These are phyloP conservation scores for Bufo gargarizans DNA, from an alignment of 2,113 vertebrate genomes.

Conservation along the genomic window DNA sequence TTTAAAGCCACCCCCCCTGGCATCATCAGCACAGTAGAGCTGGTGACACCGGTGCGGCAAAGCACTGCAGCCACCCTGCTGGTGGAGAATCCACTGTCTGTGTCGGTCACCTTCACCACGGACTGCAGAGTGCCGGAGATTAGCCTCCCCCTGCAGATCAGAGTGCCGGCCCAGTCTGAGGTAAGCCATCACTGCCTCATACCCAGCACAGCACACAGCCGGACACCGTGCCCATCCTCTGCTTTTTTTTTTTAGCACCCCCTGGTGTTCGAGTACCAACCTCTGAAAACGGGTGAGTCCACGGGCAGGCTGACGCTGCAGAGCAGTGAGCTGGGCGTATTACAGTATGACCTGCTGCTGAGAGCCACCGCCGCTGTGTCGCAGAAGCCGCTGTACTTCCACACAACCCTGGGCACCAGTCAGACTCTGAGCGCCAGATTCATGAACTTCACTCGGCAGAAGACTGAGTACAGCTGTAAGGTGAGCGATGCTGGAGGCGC, in stretches of 20 bases:
- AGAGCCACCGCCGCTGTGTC: constrained; percentile 70
- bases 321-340: constrained; percentile 77
- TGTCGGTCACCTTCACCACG: constrained; percentile 66
- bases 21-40: constrained; percentile 72
- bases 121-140: constrained; percentile 79
- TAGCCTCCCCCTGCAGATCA: constrained; percentile 74
- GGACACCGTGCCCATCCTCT: background rate
- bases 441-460: constrained; percentile 76
- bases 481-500: constrained; percentile 63
- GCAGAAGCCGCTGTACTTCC: constrained; percentile 79
- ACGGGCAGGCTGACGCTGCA: constrained; percentile 71
- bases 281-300: constrained; percentile 74
- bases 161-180: constrained; percentile 77
- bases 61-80: constrained; percentile 67
- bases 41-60: constrained; percentile 74
- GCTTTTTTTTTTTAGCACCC: constrained; percentile 64
- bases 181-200: constrained; percentile 62
- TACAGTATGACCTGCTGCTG: constrained; percentile 79
- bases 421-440: constrained; percentile 76
- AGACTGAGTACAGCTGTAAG: constrained; percentile 78
- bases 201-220: background rate
- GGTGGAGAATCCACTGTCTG: constrained; percentile 82
- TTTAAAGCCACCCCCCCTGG: constrained; percentile 76
- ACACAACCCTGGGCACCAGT: constrained; percentile 74
- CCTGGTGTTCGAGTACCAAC: constrained; percentile 83